A percentile compares a stretch with the other conserved stretches of the same genome.
phyloP scores from a whole-genome alignment of 2,797 vertebrate species.

The Sarcophilus harrisii region DNA sequence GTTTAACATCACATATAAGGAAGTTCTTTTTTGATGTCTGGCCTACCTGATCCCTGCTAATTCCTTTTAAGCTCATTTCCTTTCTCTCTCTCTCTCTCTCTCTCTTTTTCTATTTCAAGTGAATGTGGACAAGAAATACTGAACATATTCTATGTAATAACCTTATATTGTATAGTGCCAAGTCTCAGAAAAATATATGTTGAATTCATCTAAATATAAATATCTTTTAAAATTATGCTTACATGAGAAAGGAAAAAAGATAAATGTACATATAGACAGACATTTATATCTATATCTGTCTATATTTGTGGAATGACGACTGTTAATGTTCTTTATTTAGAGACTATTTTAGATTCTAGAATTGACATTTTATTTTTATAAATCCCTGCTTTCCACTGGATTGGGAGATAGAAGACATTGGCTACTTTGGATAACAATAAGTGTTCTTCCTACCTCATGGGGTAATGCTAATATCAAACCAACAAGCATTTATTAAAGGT shows the following conservation, averaged over 20 bases:
- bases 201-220: not conserved
- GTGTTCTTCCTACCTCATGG: not conserved
- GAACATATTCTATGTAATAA: not conserved
- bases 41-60: not conserved
- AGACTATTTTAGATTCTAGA: not conserved
- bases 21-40: not conserved
- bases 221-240: not conserved
- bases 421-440: not conserved
- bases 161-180: constrained; percentile 5
- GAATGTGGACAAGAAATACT: not conserved
- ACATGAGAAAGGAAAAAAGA: not conserved
- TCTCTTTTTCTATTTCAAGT: not conserved
- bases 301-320: not conserved
- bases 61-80: not conserved
- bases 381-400: not conserved
- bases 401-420: not conserved
- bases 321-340: not conserved
- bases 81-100: not conserved
- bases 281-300: not conserved
- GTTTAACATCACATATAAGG: not conserved
- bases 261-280: too few species aligned
- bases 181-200: constrained; percentile 31
- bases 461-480: not conserved
- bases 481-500: not conserved
- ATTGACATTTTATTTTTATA: not conserved